These are phyloP conservation scores for Bos indicus DNA, from an alignment of 2,113 vertebrate genomes.

Conservation along the genomic window DNA sequence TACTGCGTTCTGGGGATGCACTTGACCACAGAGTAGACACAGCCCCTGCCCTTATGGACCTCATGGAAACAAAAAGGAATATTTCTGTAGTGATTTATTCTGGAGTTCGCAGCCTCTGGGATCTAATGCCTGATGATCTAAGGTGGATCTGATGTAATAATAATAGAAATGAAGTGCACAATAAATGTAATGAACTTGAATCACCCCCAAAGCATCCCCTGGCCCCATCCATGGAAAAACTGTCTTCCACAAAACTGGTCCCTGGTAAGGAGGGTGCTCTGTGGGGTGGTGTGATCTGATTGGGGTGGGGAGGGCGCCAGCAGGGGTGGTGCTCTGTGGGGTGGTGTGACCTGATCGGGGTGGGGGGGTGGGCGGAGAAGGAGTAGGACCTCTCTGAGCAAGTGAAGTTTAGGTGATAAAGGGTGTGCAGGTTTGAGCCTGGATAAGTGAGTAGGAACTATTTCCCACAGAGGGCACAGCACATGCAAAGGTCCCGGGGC, in stretches of 20 bases:
- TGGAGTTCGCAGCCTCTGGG: background rate
- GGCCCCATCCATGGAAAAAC: background rate
- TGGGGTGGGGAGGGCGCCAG: too few relatives aligned
- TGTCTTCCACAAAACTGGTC: background rate
- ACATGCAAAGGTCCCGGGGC: background rate
- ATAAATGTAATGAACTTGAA: background rate
- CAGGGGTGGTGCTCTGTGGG: background rate
- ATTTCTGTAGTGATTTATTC: background rate
- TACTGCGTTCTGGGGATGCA: background rate
- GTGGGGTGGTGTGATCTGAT: too few relatives aligned
- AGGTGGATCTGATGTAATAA: background rate
- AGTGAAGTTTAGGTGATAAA: background rate
- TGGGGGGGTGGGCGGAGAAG: background rate
- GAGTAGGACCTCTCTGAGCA: background rate
- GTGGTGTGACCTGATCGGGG: background rate
- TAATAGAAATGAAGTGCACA: background rate
- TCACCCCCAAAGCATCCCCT: background rate
- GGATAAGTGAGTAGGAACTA: background rate
- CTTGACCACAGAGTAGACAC: background rate
- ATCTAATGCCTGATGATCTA: background rate
- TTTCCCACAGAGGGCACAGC: background rate
- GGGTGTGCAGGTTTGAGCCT: background rate
- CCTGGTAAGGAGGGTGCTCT: background rate
- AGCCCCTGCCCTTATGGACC: background rate
- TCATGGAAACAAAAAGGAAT: background rate